Conservation (phyloP, 23 tunicate species). For the Ciona savignyi region DNA sequence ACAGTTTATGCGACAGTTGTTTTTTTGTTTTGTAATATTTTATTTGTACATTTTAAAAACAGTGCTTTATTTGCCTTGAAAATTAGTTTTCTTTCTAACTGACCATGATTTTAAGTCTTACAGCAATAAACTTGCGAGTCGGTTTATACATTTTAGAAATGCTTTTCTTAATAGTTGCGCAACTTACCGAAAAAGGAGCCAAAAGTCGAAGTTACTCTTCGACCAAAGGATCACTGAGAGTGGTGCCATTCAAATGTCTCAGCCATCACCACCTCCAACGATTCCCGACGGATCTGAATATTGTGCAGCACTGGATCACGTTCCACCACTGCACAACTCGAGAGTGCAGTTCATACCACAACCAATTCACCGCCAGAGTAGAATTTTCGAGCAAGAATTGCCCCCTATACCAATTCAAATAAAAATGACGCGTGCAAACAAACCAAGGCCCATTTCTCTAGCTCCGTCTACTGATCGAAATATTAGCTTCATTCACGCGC, state of each 20-base stretch:
- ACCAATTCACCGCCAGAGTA: neutral
- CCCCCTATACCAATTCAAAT: neutral
- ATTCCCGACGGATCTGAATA: neutral
- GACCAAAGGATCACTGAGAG: neutral
- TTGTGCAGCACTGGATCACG: conserved; percentile 1
- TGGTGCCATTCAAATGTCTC: neutral
- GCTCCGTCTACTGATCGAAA: neutral
- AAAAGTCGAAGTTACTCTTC: neutral
- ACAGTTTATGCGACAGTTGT: neutral
- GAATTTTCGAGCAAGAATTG: neutral
- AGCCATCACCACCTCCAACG: neutral
- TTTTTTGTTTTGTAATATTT: too few relatives aligned
- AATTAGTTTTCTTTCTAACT: neutral
- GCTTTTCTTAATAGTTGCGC: too few relatives aligned
- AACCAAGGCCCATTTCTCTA: neutral
- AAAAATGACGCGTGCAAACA: neutral
- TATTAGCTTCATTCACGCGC: too few relatives aligned
- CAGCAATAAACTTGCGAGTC: too few relatives aligned
- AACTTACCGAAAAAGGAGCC: neutral
- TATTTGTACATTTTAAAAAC: too few relatives aligned
- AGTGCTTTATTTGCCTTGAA: too few relatives aligned
- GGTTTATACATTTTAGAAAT: too few relatives aligned
- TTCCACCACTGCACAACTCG: neutral
- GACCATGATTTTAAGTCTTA: neutral
- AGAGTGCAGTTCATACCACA: neutral